Percentiles rank a stretch among this genome's conserved stretches.
Conservation (phyloP, 2,888 invertebrate genomes). For the Portevinia maculata region DNA sequence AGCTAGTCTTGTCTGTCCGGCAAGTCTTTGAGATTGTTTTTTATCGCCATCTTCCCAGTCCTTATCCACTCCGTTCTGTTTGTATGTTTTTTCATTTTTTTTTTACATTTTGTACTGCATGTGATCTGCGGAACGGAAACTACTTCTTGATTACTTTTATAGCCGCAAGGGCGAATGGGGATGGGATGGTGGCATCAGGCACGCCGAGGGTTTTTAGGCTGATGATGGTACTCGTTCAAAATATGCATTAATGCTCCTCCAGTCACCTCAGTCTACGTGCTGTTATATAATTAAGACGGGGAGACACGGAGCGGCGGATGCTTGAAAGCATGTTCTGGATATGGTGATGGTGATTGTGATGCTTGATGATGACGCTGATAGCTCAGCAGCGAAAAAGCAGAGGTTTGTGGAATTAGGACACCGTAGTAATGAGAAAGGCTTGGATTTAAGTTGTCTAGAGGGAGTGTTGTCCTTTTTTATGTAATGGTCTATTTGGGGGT, state of each 20-base stretch:
- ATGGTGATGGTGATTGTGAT: conserved; percentile 45
- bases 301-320: conserved; percentile 19
- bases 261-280: conserved; percentile 45
- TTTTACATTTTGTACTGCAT: conserved; percentile 57
- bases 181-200: not conserved
- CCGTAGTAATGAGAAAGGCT: conserved; percentile 61
- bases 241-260: conserved; percentile 56
- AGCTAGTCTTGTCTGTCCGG: conserved; percentile 36
- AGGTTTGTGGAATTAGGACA: conserved; percentile 54
- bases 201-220: not conserved
- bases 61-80: conserved; percentile 34
- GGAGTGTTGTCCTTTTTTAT: conserved; percentile 18
- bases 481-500: not conserved
- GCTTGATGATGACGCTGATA: conserved; percentile 61
- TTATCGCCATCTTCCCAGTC: conserved; percentile 2
- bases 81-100: conserved; percentile 60
- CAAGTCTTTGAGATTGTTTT: conserved; percentile 53
- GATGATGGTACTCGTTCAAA: conserved; percentile 26
- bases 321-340: conserved; percentile 43
- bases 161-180: conserved; percentile 59
- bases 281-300: conserved; percentile 65
- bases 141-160: conserved; percentile 74
- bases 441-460: conserved; percentile 43
- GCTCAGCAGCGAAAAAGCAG: conserved; percentile 16
- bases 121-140: conserved; percentile 72